Evolutionary conservation across 2,888 invertebrate species (phyloP), one percentile per base, ranked within the genome.

Genomic region (Odontomyia ornata): DNA sequence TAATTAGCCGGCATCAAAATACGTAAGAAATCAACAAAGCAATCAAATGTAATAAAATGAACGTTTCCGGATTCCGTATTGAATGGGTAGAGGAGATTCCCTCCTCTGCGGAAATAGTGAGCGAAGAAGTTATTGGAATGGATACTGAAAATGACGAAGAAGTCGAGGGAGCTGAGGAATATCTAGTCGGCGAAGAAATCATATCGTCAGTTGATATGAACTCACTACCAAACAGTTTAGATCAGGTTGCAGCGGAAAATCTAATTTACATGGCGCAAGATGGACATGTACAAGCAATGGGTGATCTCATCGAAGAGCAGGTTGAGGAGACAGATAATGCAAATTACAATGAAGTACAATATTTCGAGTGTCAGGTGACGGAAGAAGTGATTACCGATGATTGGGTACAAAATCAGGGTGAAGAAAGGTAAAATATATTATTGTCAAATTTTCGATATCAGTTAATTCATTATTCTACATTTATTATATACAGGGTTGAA

Each of bases 301-400:
- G 79, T 82, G 86, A 36, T 84, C 85, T 43, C 79, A 81, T 83
- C 25, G 84, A 82, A 62, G 82, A 83, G 15, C 77, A 81, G 47
- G 82, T 76, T 2, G 80, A 83, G 67, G 81, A 83, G 47, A 82
- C 80, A 13, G 81, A 81, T 25, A 80, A 79, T 62, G 81, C 80
- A n/a, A 82, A 82, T 64, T 80, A 80, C 67, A 79, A 80, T 71
- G 80, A 80, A 11, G 82, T 82, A 15, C 81, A 83, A 43, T 84
- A 86, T 82, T 89, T 89, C 25, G 90, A 91, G 78, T 89, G 89
- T 83, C 89, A 90, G 82, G 93, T 93, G 64, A 93, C 93, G 0
- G 94, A 94, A 82, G 94, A 94, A 85, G 92, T 95, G 0, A 92
- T 95, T 18, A 92, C 94, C 0, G 94, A 94, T 83, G 93, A 93